Conservation (phyloP, 1,140 invertebrate species). For the Ceratina australensis region DNA sequence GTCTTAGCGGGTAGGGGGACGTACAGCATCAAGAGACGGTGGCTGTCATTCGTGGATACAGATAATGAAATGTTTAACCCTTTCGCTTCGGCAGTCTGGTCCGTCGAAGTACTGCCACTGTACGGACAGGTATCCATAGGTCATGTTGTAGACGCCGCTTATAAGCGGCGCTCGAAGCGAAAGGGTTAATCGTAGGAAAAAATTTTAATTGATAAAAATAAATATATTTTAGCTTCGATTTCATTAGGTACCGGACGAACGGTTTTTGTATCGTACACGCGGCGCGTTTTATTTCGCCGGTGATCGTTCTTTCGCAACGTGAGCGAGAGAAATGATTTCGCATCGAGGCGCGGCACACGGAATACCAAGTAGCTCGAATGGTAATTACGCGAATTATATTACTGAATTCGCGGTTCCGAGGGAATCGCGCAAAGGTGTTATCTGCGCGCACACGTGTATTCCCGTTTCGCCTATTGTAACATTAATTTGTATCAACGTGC, state of each 20-base stretch:
- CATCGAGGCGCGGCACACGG: not conserved
- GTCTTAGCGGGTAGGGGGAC: not conserved
- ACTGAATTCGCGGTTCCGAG: not conserved
- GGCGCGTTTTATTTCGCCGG: not conserved
- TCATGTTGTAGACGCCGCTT: too few relatives aligned
- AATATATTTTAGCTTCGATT: not conserved
- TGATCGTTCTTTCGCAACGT: slow-evolving; percentile 1
- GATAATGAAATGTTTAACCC: not conserved
- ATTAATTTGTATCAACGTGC: not conserved
- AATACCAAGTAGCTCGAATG: slow-evolving; percentile 14
- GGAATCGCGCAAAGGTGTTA: not conserved
- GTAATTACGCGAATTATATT: slow-evolving; percentile 25
- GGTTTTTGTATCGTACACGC: not conserved
- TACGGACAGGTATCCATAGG: too few relatives aligned
- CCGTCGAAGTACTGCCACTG: too few relatives aligned
- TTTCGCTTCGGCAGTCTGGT: too few relatives aligned
- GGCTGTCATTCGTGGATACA: too few relatives aligned
- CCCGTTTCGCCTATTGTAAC: slow-evolving; percentile 20
- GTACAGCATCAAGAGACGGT: not conserved
- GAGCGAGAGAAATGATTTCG: slow-evolving; percentile 1
- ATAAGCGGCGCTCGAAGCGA: too few relatives aligned
- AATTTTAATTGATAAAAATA: too few relatives aligned
- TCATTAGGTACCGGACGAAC: not conserved
- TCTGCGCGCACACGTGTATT: not conserved
- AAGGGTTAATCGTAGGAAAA: not conserved